phyloP scores from a whole-genome alignment of 2,888 invertebrate genomes.

The Pheosia tremula region DNA sequence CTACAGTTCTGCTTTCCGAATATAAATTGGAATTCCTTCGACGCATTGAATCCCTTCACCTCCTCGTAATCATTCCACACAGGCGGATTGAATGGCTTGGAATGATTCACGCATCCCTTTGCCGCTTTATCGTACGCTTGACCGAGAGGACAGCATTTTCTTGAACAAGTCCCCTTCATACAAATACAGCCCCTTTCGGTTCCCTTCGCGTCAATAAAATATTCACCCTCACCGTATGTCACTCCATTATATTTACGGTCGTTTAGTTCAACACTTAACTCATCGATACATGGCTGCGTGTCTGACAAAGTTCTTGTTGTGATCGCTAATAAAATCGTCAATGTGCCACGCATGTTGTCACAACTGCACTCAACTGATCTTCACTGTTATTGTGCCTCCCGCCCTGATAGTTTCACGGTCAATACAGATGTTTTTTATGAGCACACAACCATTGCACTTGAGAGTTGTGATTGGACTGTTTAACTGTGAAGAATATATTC shows the following conservation, averaged over 20 bases:
- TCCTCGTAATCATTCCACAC: conserved; percentile 46
- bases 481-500: neutral
- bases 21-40: conserved; percentile 51
- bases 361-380: too few species aligned
- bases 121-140: conserved; percentile 37
- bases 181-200: conserved; percentile 53
- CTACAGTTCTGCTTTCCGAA: conserved; percentile 53
- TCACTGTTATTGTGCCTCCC: too few species aligned
- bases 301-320: conserved; percentile 13
- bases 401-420: neutral
- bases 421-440: neutral
- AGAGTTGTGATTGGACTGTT: neutral
- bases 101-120: conserved; percentile 45
- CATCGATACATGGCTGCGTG: conserved; percentile 21
- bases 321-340: conserved; percentile 19
- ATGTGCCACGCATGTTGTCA: conserved; percentile 13
- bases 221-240: conserved; percentile 47
- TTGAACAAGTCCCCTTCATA: conserved; percentile 48
- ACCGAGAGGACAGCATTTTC: conserved; percentile 66
- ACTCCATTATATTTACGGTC: conserved; percentile 37
- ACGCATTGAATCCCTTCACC: conserved; percentile 37
- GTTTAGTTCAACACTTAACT: conserved; percentile 16
- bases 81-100: conserved; percentile 48
- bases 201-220: conserved; percentile 43
- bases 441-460: neutral